A percentile compares a stretch with the other conserved stretches of the same genome.
Conservation (phyloP, 64 coral and sea anemone species). For the Montipora capricornis region DNA sequence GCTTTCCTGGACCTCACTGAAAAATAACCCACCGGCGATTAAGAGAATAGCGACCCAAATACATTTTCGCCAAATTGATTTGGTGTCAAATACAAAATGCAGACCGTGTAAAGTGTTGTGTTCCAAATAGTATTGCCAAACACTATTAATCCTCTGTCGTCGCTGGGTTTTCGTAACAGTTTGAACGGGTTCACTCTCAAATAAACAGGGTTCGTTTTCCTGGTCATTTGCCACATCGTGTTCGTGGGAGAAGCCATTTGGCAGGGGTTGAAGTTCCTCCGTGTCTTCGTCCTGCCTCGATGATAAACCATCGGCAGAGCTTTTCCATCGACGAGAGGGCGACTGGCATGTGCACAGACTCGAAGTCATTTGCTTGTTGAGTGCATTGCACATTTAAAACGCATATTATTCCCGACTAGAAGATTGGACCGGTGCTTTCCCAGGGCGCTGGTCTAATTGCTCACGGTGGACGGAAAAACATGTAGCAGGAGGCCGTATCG, state of each 20-base stretch:
- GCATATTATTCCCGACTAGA: background rate
- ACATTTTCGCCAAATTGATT: conserved; percentile 78
- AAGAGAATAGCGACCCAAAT: conserved; percentile 77
- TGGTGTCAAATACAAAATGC: conserved; percentile 90
- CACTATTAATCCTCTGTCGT: conserved; percentile 49
- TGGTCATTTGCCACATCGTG: background rate
- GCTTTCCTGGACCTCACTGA: conserved; percentile 87
- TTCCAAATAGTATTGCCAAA: conserved; percentile 68
- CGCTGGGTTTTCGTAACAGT: background rate
- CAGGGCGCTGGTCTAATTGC: conserved; percentile 20
- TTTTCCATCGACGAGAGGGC: conserved; percentile 38
- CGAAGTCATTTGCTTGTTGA: conserved; percentile 37
- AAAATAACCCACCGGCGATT: conserved; percentile 69
- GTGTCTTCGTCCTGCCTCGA: background rate
- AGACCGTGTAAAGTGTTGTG: conserved; percentile 86
- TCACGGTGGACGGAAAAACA: background rate
- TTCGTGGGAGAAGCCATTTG: conserved; percentile 24
- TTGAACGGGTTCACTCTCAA: background rate
- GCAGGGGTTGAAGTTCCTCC: conserved; percentile 5
- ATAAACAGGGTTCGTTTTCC: conserved; percentile 11
- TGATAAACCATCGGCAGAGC: conserved; percentile 5
- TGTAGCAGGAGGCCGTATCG: background rate
- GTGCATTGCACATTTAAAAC: conserved; percentile 65
- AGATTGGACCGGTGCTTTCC: conserved; percentile 29
- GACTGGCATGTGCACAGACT: conserved; percentile 37